Conservation (phyloP, 2,888 invertebrate species). For the Athalia rosae region DNA sequence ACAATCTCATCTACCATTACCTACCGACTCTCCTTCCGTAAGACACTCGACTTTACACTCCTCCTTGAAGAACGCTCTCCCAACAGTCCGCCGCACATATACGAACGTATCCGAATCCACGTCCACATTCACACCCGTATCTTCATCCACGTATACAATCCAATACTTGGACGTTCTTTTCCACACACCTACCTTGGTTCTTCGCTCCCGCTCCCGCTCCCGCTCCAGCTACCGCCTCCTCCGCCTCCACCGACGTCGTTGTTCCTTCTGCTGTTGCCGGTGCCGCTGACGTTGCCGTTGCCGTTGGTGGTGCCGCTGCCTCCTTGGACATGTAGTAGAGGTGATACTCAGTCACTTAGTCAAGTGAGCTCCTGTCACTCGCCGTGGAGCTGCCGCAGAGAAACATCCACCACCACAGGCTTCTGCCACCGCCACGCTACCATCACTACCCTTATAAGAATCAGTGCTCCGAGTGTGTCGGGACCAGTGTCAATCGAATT, state of each 20-base stretch:
- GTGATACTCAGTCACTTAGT: constrained; percentile 46
- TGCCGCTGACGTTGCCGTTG: constrained; percentile 17
- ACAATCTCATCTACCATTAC: constrained; percentile 1
- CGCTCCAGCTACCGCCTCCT: not conserved
- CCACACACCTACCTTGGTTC: not conserved
- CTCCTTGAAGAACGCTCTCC: no score
- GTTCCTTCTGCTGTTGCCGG: constrained; percentile 1
- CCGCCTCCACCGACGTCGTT: constrained; percentile 21
- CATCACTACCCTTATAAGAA: constrained; percentile 67
- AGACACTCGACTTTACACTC: no score
- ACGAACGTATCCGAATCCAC: no score
- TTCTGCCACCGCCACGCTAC: constrained; percentile 44
- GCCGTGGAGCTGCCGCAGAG: constrained; percentile 46
- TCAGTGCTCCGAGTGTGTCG: constrained; percentile 69
- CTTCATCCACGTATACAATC: not conserved
- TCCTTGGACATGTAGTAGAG: constrained; percentile 39
- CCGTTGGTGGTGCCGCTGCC: constrained; percentile 11
- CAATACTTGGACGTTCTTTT: not conserved
- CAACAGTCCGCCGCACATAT: no score
- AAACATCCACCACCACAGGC: constrained; percentile 30
- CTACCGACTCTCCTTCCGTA: not conserved
- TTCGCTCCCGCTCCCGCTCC: constrained; percentile 43
- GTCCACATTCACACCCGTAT: not conserved
- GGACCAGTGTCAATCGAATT: constrained; percentile 69
- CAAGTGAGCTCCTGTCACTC: constrained; percentile 70